Evolutionary conservation across 2,888 invertebrate genomes (phyloP), one percentile per base, ranked within the genome.

Genomic region (Hirtodrosophila cameraria): DNA sequence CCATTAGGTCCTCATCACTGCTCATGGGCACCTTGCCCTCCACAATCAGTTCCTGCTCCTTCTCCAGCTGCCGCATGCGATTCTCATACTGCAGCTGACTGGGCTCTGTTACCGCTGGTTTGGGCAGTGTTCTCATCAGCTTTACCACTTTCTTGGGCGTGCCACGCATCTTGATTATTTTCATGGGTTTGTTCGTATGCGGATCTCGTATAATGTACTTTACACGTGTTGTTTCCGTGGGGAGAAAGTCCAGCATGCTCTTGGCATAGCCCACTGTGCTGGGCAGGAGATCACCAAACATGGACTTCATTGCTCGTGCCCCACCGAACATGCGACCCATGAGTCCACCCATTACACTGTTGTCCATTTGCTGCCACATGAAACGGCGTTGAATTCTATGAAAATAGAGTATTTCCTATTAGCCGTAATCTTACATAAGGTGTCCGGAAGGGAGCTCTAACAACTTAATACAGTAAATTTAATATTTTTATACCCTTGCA

Each of bases 321-420:
- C 88, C 84, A 0, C 68, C 72, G 6, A 86, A 88, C 71, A 88
- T 86, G 1, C 87, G 80, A 3, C 87, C 80, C 75, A 89, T 77
- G 0, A 89, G 42, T 0, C 75, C 81, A 16, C 88, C 86, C 62
- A 89, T 86, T 6, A 87, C 83, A 0, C 69, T 53, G 18, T 88
- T 87, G 39, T 89, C 89, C 86, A 90, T 88, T 60, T 90, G 88
- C 30, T 88, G 87, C 91, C 91, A 90, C 91, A 90, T 90, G 38
- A 90, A 90, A 18, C 91, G 90, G 0, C 91, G 87, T 54, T 90
- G 90, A 30, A 89, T 86, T 77, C 84, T 88, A 8, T 1, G 13
- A 16, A 33, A 5, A 16, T 7, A 3, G 2, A 28, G 25, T 16
- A n/a, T 16, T n/a, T n/a, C n/a, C n/a, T n/a, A n/a, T n/a, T n/a